A percentile compares a stretch with the other conserved stretches of the same genome.
These are phyloP conservation scores for Misgurnus mizolepis DNA, from an alignment of 2,113 vertebrate species.

Conservation along the genomic window DNA sequence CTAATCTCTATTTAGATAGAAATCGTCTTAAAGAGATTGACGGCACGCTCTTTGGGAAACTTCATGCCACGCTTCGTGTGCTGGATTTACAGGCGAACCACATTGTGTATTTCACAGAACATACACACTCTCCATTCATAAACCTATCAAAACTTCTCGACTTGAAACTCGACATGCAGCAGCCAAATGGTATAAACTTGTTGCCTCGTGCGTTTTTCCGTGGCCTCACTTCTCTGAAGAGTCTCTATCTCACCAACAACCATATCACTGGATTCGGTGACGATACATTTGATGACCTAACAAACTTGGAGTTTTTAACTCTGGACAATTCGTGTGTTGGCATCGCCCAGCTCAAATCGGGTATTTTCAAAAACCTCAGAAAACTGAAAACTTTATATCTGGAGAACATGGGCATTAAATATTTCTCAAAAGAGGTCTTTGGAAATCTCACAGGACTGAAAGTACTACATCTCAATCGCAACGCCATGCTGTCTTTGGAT, in stretches of 20 bases:
- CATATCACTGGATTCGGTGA: slow-evolving; percentile 64
- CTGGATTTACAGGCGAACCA: slow-evolving; percentile 69
- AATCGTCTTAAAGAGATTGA: slow-evolving; percentile 75
- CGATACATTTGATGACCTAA: slow-evolving; percentile 77
- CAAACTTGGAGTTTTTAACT: slow-evolving; percentile 67
- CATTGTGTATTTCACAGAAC: slow-evolving; percentile 53
- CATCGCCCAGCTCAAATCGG: slow-evolving; percentile 69
- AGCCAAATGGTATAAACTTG: slow-evolving; percentile 63
- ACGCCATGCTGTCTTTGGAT: slow-evolving; percentile 74
- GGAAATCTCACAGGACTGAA: slow-evolving; percentile 77
- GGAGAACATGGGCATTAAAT: slow-evolving; percentile 81
- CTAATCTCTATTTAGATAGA: slow-evolving; percentile 78
- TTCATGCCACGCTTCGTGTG: slow-evolving; percentile 72
- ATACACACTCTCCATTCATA: slow-evolving; percentile 62
- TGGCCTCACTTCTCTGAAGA: slow-evolving; percentile 66
- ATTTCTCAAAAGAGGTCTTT: slow-evolving; percentile 75
- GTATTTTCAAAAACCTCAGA: slow-evolving; percentile 80
- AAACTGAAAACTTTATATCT: slow-evolving; percentile 68
- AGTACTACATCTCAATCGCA: slow-evolving; percentile 73
- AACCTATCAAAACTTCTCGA: slow-evolving; percentile 67
- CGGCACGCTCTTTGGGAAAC: slow-evolving; percentile 49
- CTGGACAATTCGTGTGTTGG: slow-evolving; percentile 73
- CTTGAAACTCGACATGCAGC: slow-evolving; percentile 69
- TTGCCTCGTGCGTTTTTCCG: slow-evolving; percentile 67
- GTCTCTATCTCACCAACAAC: slow-evolving; percentile 74